A percentile compares a stretch with the other conserved stretches of the same genome.
These are phyloP conservation scores for Brachyrhaphis roseni DNA, from an alignment of 2,797 vertebrate genomes.

Conservation along the genomic window DNA sequence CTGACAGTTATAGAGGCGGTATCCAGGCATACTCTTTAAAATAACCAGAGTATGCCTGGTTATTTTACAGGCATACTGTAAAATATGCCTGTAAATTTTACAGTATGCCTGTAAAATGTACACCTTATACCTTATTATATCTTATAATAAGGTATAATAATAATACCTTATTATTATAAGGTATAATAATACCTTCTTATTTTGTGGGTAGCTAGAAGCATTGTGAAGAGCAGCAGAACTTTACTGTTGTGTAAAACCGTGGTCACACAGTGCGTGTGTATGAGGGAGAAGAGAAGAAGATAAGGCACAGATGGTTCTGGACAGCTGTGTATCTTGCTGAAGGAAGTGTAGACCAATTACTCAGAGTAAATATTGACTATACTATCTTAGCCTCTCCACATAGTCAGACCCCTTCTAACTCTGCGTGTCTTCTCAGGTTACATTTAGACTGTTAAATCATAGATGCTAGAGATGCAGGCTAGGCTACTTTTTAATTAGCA, in stretches of 20 bases:
- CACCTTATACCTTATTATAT: too few species aligned
- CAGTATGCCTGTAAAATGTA: too few species aligned
- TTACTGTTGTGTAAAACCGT: constrained; percentile 14
- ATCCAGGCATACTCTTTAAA: constrained; percentile 2
- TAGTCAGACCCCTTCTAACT: constrained; percentile 14
- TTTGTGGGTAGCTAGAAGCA: constrained; percentile 13
- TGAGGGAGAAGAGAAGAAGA: constrained; percentile 35
- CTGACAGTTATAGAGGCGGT: constrained; percentile 31
- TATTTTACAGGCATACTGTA: too few species aligned
- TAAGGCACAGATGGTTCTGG: constrained; percentile 50
- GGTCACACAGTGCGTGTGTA: constrained; percentile 22
- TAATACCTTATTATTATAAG: too few species aligned
- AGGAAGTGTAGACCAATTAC: constrained; percentile 69
- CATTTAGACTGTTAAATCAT: constrained; percentile 42
- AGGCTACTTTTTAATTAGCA: constrained; percentile 42
- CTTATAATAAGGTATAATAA: too few species aligned
- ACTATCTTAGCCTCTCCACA: constrained; percentile 44
- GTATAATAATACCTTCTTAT: constrained; percentile 41
- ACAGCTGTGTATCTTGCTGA: constrained; percentile 46
- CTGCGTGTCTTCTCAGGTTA: constrained; percentile 31
- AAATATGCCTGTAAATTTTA: too few species aligned
- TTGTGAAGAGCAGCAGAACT: constrained; percentile 28
- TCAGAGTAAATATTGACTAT: constrained; percentile 69
- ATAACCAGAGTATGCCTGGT: too few species aligned
- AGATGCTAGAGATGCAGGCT: constrained; percentile 5